phyloP scores from a whole-genome alignment of 30 jellyfish, hydroid and myxozoan genomes.

The Turritopsis dohrnii region DNA sequence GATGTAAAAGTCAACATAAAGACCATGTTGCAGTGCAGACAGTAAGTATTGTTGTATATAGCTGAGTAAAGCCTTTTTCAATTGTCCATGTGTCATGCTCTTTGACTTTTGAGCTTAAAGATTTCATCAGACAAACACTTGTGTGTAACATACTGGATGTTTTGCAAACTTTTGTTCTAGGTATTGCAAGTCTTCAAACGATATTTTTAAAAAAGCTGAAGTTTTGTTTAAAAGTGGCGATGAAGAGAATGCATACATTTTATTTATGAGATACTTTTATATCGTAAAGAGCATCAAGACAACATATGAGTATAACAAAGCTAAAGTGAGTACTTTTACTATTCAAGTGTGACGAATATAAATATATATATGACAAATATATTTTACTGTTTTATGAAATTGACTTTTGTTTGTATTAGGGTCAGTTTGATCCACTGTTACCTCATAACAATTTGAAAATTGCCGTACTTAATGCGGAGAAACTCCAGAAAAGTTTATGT shows the following conservation, averaged over 20 bases:
- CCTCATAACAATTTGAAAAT: constrained; percentile 23
- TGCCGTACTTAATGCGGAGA: constrained; percentile 71
- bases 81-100: too few relatives aligned
- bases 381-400: background rate
- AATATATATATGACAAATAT: background rate
- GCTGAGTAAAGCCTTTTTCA: too few relatives aligned
- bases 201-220: constrained; percentile 70
- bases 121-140: background rate
- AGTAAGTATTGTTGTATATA: constrained; percentile 21
- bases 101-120: too few relatives aligned
- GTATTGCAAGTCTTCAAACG: constrained; percentile 61
- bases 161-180: constrained; percentile 20
- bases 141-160: background rate
- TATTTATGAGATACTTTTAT: constrained; percentile 69
- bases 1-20: constrained; percentile 52
- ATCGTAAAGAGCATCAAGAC: constrained; percentile 38
- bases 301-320: constrained; percentile 58
- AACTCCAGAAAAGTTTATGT: constrained; percentile 30
- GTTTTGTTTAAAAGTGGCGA: constrained; percentile 60
- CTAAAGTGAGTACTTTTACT: constrained; percentile 44
- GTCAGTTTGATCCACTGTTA: constrained; percentile 36
- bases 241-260: constrained; percentile 80
- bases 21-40: constrained; percentile 26
- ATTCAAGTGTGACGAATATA: too few relatives aligned
- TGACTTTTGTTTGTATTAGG: constrained; percentile 29